Base-by-base conservation (phyloP, 2,113 vertebrate genomes). In the Sturnus vulgaris region DNA sequence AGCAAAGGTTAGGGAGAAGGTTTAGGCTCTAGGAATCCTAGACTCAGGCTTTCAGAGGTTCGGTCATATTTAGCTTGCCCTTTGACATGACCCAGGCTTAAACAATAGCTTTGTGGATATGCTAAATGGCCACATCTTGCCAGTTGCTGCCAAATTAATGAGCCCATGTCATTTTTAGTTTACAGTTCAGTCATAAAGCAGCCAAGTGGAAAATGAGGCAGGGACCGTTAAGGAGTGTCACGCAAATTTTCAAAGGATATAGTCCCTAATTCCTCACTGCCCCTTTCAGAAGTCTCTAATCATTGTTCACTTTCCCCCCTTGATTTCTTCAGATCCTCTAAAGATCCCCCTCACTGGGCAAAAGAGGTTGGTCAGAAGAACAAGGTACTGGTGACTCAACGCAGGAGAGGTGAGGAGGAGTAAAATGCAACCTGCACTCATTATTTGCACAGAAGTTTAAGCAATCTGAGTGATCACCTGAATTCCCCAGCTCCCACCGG, bases 91-190 rank as follows among this genome's bases (percentile, higher is more conserved):
- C 98, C 98, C 97, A 68, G 96, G 91, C 96, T 97, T 97, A 95
- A 97, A 98, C 98, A 98, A 98, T 98, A 97, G 98, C 96, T 97
- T 98, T 98, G 97, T 92, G 98, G 98, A 95, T 98, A 98, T 96
- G 97, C 97, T 93, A 98, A 98, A 92, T 97, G 97, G 96, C 98
- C 97, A 98, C 96, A 97, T 98, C 97, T 98, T 98, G 97, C 98
- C 97, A 97, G 96, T 97, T 97, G 94, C 98, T 98, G 98, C 98
- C 98, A 98, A 98, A 98, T 98, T 98, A 98, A 98, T 98, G 98
- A 98, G 98, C 97, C 98, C 98, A 98, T 97, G 98, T 98, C 98
- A 97, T 98, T 96, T 98, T 98, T 97, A 98, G 98, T 98, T 98
- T 98, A 98, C 97, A 98, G 97, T 98, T 98, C 96, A 95, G 97